Percentiles rank a stretch among this genome's conserved stretches.
These are phyloP conservation scores for Malurus alboscapulatus DNA, from an alignment of 2,113 vertebrate species.

Conservation along the genomic window DNA sequence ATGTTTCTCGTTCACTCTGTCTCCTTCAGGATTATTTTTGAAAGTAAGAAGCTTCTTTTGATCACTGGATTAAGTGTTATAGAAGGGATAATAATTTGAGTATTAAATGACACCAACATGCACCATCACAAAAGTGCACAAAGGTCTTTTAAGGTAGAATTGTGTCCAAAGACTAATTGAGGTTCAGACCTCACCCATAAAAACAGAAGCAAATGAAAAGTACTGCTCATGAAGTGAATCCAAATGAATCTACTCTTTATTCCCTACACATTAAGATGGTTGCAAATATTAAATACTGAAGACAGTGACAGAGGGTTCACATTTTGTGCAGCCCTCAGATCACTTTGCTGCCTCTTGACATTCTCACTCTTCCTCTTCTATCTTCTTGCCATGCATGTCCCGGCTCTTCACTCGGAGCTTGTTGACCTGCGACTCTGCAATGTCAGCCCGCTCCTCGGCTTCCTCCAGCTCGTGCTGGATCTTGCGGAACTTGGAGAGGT, in stretches of 20 bases:
- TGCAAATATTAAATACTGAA: background rate
- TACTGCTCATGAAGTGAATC: background rate
- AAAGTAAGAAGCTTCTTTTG: background rate
- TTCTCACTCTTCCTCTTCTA: background rate
- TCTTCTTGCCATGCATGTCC: conserved; percentile 1
- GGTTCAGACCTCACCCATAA: fast-evolving
- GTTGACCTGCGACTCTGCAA: conserved; percentile 79
- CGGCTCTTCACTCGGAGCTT: conserved; percentile 71
- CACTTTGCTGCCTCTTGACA: background rate
- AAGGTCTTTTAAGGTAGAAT: background rate
- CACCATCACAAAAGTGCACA: fast-evolving
- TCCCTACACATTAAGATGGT: background rate
- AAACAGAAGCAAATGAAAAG: background rate
- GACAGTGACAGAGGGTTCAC: background rate
- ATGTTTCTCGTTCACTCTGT: background rate
- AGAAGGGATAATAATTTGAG: background rate
- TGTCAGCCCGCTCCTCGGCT: conserved; percentile 75
- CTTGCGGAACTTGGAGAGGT: conserved; percentile 68
- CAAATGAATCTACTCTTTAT: background rate
- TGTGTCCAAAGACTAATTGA: background rate
- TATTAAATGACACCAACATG: background rate
- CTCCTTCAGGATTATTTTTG: background rate
- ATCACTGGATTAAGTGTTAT: background rate
- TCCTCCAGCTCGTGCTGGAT: background rate
- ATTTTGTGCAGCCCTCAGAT: background rate